phyloP scores from a whole-genome alignment of 2,888 invertebrate species.

The Cordylochernes scorpioides region DNA sequence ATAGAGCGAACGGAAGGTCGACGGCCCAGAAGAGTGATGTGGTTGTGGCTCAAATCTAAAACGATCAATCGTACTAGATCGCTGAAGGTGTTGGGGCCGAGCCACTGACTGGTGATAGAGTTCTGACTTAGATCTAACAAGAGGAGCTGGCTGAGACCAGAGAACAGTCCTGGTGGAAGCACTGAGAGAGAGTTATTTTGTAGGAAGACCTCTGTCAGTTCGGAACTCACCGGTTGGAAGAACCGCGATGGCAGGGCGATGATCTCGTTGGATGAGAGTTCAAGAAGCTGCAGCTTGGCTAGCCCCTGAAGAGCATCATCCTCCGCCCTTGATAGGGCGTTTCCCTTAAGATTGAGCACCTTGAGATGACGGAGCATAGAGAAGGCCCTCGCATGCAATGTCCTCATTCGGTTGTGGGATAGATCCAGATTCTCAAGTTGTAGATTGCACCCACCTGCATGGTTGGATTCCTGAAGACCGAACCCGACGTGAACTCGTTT shows the following conservation, averaged over 20 bases:
- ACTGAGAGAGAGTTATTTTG: constrained; percentile 74
- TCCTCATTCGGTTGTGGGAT: constrained; percentile 40
- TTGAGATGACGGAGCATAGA: constrained; percentile 51
- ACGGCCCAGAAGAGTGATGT: constrained; percentile 53
- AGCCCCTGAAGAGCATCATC: constrained; percentile 22
- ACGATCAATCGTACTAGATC: constrained; percentile 64
- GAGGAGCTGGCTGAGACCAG: constrained; percentile 47
- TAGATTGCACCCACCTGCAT: constrained; percentile 5
- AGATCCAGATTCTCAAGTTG: constrained; percentile 15
- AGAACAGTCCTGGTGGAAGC: constrained; percentile 52
- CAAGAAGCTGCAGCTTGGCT: constrained; percentile 34
- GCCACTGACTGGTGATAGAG: constrained; percentile 50
- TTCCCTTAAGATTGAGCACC: constrained; percentile 56
- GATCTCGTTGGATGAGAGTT: constrained; percentile 39
- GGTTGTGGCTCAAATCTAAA: constrained; percentile 56
- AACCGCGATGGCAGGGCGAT: constrained; percentile 33
- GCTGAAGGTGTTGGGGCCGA: constrained; percentile 55
- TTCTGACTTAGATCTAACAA: constrained; percentile 69
- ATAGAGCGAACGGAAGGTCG: constrained; percentile 57
- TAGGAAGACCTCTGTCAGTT: constrained; percentile 57
- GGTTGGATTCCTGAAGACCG: constrained; percentile 12
- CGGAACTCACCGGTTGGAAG: constrained; percentile 39
- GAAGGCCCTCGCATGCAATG: constrained; percentile 43
- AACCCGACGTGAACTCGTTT: constrained; percentile 12
- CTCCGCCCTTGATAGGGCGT: constrained; percentile 34